Base-by-base conservation (phyloP, 2,888 invertebrate genomes). In the Gibbula magus region DNA sequence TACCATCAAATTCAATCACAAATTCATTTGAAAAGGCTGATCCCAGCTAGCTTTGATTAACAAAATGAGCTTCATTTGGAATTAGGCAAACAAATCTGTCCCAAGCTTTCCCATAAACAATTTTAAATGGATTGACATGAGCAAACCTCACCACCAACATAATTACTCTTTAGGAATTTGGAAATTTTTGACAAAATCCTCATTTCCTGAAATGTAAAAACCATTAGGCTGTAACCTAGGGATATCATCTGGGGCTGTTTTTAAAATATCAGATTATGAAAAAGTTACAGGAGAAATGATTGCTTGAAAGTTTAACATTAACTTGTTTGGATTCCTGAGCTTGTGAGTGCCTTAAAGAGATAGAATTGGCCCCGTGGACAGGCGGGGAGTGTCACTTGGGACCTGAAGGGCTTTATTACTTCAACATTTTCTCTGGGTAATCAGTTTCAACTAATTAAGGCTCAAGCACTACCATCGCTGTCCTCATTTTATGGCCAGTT, bases 221-320 rank as follows among this genome's bases (percentile, higher is more conserved):
- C 61, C 61, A 61, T 61, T 61, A 61, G 29, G 61, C 61, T 29
- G 25, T 29, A 61, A 29, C 61, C 61, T 29, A 25, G 29, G 61
- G 29, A 61, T 5, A 61, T 29, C 13, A 61, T 29, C 13, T 25
- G 7, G 29, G 29, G 61, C 61, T 61, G 61, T 61, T 61, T n/a
- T 61, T 61, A 61, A 61, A 61, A 61, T 61, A 29, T 61, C 61
- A 61, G 61, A 61, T 61, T 61, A 61, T 61, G 25, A 61, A 61
- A 56, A 61, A 61, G 25, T 29, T 25, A 25, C 18, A 61, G 16
- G 25, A 4, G 25, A 29, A 25, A 61, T 61, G 29, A 61, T 61
- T 61, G 29, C 61, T 61, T 61, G 29, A 61, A 61, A 61, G 61
- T 61, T 61, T 61, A 61, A n/a, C 25, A 29, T 29, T 61, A 22